Conservation (phyloP, 1,140 invertebrate genomes). For the Lepidostoma basale region DNA sequence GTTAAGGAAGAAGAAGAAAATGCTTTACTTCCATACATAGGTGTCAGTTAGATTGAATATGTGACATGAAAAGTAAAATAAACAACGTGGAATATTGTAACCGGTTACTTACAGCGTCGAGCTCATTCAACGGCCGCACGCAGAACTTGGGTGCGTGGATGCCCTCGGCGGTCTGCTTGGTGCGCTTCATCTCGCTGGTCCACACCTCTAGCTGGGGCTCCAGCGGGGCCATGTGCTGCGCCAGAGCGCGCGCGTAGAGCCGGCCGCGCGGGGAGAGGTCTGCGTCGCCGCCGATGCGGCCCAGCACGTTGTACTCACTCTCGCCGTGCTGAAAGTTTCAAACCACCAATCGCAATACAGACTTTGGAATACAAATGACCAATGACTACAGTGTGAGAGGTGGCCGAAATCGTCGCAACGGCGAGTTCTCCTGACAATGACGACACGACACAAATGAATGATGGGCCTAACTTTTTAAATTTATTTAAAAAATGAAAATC, state of each 20-base stretch:
- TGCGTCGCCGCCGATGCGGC: constrained; percentile 89
- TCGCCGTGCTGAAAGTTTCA: constrained; percentile 80
- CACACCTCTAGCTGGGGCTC: constrained; percentile 78
- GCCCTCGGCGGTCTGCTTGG: constrained; percentile 82
- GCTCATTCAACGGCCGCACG: constrained; percentile 83
- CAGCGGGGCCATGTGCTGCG: constrained; percentile 72
- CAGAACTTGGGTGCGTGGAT: constrained; percentile 83
- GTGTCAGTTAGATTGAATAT: no score
- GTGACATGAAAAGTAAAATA: no score
- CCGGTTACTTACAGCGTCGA: constrained; percentile 82
- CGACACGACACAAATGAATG: constrained; percentile 19
- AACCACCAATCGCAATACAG: constrained; percentile 38
- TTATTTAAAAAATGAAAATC: no score
- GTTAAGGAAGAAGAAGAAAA: no score
- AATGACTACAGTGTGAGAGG: constrained; percentile 37
- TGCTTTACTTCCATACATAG: no score
- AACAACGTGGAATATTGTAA: no score
- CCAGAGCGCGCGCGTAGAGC: constrained; percentile 78
- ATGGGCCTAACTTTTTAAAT: background rate
- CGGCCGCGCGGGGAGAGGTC: constrained; percentile 79
- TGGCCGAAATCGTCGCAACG: constrained; percentile 37
- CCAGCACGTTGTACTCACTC: constrained; percentile 89
- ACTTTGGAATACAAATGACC: constrained; percentile 29
- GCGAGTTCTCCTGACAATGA: constrained; percentile 31
- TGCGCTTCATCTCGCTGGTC: constrained; percentile 85